Evolutionary conservation across 53 echinoderm and acorn worm species (phyloP), one percentile per base, ranked within the genome.

Genomic region (Stichopus horrens): DNA sequence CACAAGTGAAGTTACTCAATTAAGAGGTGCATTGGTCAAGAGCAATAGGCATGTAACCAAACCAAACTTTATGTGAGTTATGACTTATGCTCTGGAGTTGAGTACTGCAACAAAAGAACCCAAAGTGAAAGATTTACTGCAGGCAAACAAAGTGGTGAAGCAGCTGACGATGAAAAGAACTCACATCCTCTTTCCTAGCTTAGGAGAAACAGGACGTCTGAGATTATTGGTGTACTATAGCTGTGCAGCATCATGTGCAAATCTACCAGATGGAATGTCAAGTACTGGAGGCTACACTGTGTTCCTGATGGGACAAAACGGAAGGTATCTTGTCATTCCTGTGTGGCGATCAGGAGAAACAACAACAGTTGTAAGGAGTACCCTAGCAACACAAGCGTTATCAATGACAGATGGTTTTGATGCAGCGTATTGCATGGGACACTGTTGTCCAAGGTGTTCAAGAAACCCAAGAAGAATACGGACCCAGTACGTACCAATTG

Each of bases 201-300:
- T 82, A 8, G 82, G 82, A 7, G 58, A 81, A 0, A 7, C 8
- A 54, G 55, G 55, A 57, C 81, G 56, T 7, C 21, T 81, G 58
- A 81, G 20, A 16, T 56, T 81, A 56, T 5, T n/a, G 5, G 81
- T 81, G 16, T 81, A 81, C 37, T 37, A n/a, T n/a, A 37, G 37
- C 81, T 81, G 81, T 81, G 58, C 53, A 54, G 81, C 81, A 56
- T 81, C 81, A 55, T 81, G 56, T 57, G 81, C 81, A 13, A 81
- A 55, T 16, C 57, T 81, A 18, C 81, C 5, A 57, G 79, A 76
- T 76, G 76, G 76, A 76, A 21, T 76, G n/a, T 76, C 76, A 9
- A 76, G 76, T 76, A 21, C 37, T 77, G 77, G 77, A 14, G 77
- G 77, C 51, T 52, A 77, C 13, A 21, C 52, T 5, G 37, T 77